Evolutionary conservation across 2,888 invertebrate genomes (phyloP).

Genomic region (Sinelater perroti): DNA sequence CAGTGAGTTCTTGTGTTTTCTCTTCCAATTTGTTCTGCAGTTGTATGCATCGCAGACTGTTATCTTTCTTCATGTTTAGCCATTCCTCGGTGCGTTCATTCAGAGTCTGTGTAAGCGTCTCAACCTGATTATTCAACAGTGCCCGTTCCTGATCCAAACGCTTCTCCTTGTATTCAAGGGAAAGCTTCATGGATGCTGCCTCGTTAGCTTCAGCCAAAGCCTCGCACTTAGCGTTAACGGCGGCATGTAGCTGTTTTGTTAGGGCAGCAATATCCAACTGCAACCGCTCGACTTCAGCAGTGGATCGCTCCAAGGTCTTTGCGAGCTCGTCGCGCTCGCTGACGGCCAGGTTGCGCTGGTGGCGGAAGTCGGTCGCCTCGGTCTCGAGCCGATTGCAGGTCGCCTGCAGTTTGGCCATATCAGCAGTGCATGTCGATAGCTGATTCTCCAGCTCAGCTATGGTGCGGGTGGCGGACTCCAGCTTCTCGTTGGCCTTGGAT

Average conservation of each 20-base stretch:
- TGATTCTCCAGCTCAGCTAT: conserved; percentile 71
- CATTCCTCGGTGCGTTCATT: conserved; percentile 81
- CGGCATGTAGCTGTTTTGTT: conserved; percentile 77
- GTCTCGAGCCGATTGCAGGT: conserved; percentile 71
- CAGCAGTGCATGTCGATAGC: conserved; percentile 69
- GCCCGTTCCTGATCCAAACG: conserved; percentile 83
- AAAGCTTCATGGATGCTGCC: conserved; percentile 80
- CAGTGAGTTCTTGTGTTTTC: conserved; percentile 80
- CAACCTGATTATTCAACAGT: conserved; percentile 80
- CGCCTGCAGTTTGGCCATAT: conserved; percentile 72
- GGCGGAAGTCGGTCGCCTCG: conserved; percentile 72
- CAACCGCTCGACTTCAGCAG: conserved; percentile 76
- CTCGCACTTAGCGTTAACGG: conserved; percentile 85
- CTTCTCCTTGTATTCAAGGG: conserved; percentile 82
- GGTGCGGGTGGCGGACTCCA: conserved; percentile 69
- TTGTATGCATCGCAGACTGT: conserved; percentile 69
- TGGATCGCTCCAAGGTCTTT: conserved; percentile 75
- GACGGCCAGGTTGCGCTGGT: conserved; percentile 73
- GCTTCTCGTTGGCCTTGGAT: conserved; percentile 70
- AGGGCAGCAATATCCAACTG: conserved; percentile 74
- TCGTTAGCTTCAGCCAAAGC: conserved; percentile 83
- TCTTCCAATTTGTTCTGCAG: conserved; percentile 80
- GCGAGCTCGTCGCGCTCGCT: conserved; percentile 81
- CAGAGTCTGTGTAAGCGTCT: conserved; percentile 80
- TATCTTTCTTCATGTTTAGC: conserved; percentile 78